Percentiles rank a stretch among this genome's conserved stretches.
phyloP scores from a whole-genome alignment of 2,888 invertebrate genomes.

The Pandemis corylana region DNA sequence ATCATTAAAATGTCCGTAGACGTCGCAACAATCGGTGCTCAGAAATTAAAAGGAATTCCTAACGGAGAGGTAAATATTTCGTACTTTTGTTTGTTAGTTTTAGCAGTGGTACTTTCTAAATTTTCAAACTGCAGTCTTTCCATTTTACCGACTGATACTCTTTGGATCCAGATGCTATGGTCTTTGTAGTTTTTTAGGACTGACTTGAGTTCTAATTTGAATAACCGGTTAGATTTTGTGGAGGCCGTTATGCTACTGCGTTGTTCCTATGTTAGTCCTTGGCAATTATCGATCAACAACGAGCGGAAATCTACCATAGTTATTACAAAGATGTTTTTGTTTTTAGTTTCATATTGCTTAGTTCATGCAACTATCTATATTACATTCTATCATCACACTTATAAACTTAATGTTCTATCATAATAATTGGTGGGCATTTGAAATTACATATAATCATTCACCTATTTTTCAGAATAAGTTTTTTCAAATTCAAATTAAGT shows the following conservation, averaged over 20 bases:
- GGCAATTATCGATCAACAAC: constrained; percentile 5
- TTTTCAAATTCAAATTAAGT: too few species aligned
- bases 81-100: background rate
- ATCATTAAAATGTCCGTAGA: constrained; percentile 55
- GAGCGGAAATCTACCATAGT: constrained; percentile 1
- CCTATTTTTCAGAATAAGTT: background rate
- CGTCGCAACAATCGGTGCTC: constrained; percentile 66
- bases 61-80: constrained; percentile 67
- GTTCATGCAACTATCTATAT: background rate
- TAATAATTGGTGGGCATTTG: too few species aligned
- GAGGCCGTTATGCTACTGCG: too few species aligned
- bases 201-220: background rate
- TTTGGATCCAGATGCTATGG: background rate
- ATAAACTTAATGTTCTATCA: too few species aligned
- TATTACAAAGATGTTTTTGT: too few species aligned
- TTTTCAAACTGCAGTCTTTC: background rate
- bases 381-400: background rate
- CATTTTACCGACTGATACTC: background rate
- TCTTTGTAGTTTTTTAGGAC: background rate
- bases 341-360: background rate
- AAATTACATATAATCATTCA: too few species aligned
- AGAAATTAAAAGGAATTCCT: constrained; percentile 71
- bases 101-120: background rate
- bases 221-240: constrained; percentile 16
- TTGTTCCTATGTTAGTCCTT: constrained; percentile 4